These are phyloP conservation scores for Copidosoma floridanum DNA, from an alignment of 1,140 invertebrate species.

Conservation along the genomic window DNA sequence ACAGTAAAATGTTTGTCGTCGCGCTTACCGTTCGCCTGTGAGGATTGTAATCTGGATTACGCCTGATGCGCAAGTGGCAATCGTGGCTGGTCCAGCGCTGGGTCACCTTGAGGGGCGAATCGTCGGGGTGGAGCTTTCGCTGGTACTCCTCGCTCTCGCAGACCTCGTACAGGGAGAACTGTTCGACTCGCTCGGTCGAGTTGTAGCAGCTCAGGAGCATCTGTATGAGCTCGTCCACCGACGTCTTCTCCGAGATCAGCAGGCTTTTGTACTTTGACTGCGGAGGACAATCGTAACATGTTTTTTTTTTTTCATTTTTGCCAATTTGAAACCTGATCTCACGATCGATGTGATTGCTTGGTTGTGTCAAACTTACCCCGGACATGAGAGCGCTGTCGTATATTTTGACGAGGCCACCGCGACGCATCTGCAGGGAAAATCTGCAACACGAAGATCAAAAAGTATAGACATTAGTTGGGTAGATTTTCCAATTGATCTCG, in stretches of 20 bases:
- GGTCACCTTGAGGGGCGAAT: conserved; percentile 80
- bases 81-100: conserved; percentile 68
- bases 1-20: no score
- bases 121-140: conserved; percentile 81
- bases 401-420: conserved; percentile 84
- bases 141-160: conserved; percentile 72
- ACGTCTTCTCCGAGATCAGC: conserved; percentile 83
- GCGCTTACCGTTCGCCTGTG: conserved; percentile 65
- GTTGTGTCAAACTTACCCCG: conserved; percentile 61
- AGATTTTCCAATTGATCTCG: no score
- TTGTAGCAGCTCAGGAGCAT: conserved; percentile 84
- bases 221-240: conserved; percentile 84
- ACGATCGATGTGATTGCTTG: no score
- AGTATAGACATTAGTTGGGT: no score
- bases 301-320: no score
- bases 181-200: conserved; percentile 76
- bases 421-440: conserved; percentile 81
- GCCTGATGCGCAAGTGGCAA: conserved; percentile 74
- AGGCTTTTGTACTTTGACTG: conserved; percentile 89
- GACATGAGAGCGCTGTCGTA: conserved; percentile 87
- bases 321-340: no score
- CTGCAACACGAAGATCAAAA: conserved; percentile 64
- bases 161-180: conserved; percentile 87
- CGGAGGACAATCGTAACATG: conserved; percentile 37
- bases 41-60: conserved; percentile 73